These are phyloP conservation scores for Leucophora obtusa DNA, from an alignment of 2,888 invertebrate species.

Conservation along the genomic window DNA sequence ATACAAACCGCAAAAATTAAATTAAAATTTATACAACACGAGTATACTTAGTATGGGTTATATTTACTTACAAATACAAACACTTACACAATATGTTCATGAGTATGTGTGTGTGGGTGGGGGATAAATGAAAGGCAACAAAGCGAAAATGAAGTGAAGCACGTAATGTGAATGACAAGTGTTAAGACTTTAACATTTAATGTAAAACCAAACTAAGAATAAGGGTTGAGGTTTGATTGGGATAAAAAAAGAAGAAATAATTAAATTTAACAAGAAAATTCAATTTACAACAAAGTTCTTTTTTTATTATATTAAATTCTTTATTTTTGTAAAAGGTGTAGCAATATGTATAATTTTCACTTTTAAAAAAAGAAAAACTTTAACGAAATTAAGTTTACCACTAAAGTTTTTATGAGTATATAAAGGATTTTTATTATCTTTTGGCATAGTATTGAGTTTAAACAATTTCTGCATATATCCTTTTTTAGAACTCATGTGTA, in stretches of 20 bases:
- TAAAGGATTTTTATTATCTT: too few relatives aligned
- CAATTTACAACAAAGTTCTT: constrained; percentile 11
- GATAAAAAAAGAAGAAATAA: constrained; percentile 16
- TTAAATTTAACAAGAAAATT: constrained; percentile 14
- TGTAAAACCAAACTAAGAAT: constrained; percentile 54
- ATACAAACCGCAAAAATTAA: constrained; percentile 75
- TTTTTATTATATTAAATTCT: neutral
- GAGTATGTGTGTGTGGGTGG: constrained; percentile 38
- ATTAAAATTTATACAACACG: constrained; percentile 71
- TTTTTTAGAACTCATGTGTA: too few relatives aligned
- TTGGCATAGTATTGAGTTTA: too few relatives aligned
- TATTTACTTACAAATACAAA: constrained; percentile 34
- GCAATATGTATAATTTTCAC: too few relatives aligned
- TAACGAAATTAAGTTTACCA: too few relatives aligned
- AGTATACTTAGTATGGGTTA: constrained; percentile 31
- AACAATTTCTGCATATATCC: too few relatives aligned
- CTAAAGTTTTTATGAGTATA: too few relatives aligned
- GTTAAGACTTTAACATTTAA: constrained; percentile 64
- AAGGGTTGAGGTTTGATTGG: constrained; percentile 55
- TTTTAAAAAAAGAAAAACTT: too few relatives aligned
- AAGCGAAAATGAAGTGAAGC: constrained; percentile 63
- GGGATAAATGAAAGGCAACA: constrained; percentile 56
- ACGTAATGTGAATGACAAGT: constrained; percentile 67
- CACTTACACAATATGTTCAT: constrained; percentile 12
- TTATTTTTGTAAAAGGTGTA: too few relatives aligned